Evolutionary conservation across 1,140 invertebrate species (phyloP), one percentile per base, ranked within the genome.

Genomic region (Galleria mellonella): DNA sequence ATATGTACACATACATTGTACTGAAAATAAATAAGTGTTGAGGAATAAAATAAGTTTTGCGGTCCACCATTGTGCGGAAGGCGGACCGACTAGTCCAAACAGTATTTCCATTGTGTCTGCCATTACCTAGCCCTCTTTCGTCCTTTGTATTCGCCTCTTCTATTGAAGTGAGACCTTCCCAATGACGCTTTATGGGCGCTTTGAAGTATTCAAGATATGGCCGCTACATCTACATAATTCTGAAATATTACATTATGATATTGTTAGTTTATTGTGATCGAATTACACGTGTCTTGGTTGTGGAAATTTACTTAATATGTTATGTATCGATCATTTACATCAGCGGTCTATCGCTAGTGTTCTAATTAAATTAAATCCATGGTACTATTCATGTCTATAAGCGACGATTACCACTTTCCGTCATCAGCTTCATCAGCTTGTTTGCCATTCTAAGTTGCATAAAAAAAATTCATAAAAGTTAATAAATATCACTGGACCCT

Each of bases 41-140:
- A 72, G 56, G 68, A 78, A 81, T 77, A 82, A 81, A 81, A 77
- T 79, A 79, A 79, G 72, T 75, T 77, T 77, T 63, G 73, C 69
- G 71, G 64, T 64, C 63, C 62, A 64, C 64, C 66, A 79, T 73
- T 83, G 75, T 82, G 58, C 39, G 53, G 61, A 66, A 63, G 68
- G 47, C 47, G 52, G 67, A 23, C 57, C 68, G 72, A 59, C 73
- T 70, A 79, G 75, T 79, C 73, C 77, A 83, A 83, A 83, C 78
- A 79, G 75, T 73, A 70, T 76, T 68, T 72, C 70, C 69, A 77
- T 77, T 79, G 73, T 83, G 77, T 76, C 71, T 58, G 62, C 72
- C 72, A 79, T 79, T 79, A 83, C 78, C 75, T 78, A 83, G 78
- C 78, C 78, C 75, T 83, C 73, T 79, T 78, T 83, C 74, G 64